These are phyloP conservation scores for Pharmacophagus antenor DNA, from an alignment of 2,888 invertebrate genomes.

Conservation along the genomic window DNA sequence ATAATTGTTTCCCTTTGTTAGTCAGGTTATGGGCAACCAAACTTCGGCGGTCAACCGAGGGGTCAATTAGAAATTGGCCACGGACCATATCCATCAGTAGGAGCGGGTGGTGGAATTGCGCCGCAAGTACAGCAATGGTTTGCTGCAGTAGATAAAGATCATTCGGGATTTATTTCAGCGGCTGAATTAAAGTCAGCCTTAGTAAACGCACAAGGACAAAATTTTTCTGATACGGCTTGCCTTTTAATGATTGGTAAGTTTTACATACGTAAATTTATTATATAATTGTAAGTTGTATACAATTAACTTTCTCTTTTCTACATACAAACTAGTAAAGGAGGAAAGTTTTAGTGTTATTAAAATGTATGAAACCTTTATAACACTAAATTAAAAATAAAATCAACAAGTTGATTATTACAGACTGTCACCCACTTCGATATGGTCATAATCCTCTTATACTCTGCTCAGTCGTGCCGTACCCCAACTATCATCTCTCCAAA, in stretches of 20 bases:
- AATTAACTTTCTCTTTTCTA: too few species aligned
- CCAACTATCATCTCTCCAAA: too few species aligned
- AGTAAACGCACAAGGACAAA: conserved; percentile 91
- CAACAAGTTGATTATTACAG: too few species aligned
- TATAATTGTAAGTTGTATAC: conserved; percentile 5
- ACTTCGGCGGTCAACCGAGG: conserved; percentile 33
- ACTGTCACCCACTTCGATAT: too few species aligned
- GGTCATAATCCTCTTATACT: too few species aligned
- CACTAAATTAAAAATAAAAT: too few species aligned
- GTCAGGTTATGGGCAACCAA: conserved; percentile 40
- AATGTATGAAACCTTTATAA: too few species aligned
- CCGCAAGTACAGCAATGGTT: conserved; percentile 94
- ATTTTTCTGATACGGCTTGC: conserved; percentile 91
- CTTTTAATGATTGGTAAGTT: conserved; percentile 90
- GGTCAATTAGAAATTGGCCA: conserved; percentile 69
- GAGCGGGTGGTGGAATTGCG: conserved; percentile 76
- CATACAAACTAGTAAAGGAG: too few species aligned
- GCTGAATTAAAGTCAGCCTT: conserved; percentile 89
- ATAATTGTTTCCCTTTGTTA: conserved; percentile 20
- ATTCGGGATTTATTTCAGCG: conserved; percentile 90
- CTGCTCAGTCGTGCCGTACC: too few species aligned
- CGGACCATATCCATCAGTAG: conserved; percentile 73
- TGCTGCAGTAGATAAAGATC: conserved; percentile 89
- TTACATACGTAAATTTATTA: not conserved
- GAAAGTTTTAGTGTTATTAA: too few species aligned